A percentile compares a stretch with the other conserved stretches of the same genome.
These are phyloP conservation scores for Styela plicata DNA, from an alignment of 23 tunicate species.

Conservation along the genomic window DNA sequence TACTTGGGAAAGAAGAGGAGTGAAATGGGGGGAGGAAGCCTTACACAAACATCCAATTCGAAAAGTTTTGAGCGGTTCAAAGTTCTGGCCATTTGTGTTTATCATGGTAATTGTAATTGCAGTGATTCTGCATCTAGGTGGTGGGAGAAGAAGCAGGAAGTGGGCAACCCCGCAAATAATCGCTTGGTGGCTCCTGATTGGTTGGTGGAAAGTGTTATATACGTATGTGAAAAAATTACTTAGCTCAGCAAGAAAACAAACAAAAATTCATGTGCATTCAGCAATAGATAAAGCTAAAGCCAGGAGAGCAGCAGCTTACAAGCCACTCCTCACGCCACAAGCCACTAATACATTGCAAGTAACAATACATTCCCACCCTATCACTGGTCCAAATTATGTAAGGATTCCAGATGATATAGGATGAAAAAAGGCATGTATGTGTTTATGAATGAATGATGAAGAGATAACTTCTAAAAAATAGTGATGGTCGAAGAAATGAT, in stretches of 20 bases:
- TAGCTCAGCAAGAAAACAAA: background rate
- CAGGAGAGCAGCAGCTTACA: background rate
- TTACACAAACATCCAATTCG: background rate
- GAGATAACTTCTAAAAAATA: too few species aligned
- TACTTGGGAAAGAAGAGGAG: slow-evolving; percentile 21
- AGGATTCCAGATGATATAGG: too few species aligned
- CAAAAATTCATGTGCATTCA: slow-evolving; percentile 10
- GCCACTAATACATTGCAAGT: too few species aligned
- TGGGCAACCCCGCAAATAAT: slow-evolving; percentile 48
- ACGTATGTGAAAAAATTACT: background rate
- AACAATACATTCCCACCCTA: too few species aligned
- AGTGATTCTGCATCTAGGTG: slow-evolving; percentile 17
- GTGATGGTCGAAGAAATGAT: too few species aligned
- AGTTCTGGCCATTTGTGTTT: background rate
- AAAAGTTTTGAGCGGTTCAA: background rate
- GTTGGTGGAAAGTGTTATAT: slow-evolving; percentile 67
- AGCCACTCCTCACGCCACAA: too few species aligned
- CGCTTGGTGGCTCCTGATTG: slow-evolving; percentile 57
- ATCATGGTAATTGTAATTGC: slow-evolving; percentile 37
- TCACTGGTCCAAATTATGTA: too few species aligned
- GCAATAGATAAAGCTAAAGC: slow-evolving; percentile 1
- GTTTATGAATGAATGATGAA: too few species aligned
- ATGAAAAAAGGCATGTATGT: too few species aligned
- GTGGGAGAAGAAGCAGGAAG: slow-evolving; percentile 42
- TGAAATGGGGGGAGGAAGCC: slow-evolving; percentile 2